Base-by-base conservation (phyloP, 2,797 vertebrate genomes). In the Sandelia bainsii region DNA sequence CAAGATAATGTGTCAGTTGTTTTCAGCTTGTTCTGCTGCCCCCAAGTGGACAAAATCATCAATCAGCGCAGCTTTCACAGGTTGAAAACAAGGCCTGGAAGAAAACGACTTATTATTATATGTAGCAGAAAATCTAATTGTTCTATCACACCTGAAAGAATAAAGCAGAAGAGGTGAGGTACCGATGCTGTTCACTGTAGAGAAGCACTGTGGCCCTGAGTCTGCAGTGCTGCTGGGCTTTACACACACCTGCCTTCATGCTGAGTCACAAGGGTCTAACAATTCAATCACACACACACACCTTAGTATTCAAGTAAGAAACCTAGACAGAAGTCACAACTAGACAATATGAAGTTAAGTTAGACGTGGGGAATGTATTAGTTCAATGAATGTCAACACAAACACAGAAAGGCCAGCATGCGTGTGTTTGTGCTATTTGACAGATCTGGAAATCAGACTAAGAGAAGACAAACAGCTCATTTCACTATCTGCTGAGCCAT, bases 401-500 rank as follows among this genome's bases (percentile, higher is more conserved):
- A 42, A 16, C 11, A 42, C 14, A 14, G 40, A 42, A 42, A 42
- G 13, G n/a, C 17, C 6, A 45, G 22, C 25, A 14, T 27, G 25
- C n/a, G 53, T 61, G 16, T 50, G 37, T 14, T 34, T 8, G 8
- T 20, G 3, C 7, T 6, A 16, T 6, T 14, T 49, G 25, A 39
- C 3, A 44, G 44, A 57, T 56, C 23, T 27, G 9, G 22, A 32
- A 13, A 59, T 44, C 5, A 58, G 25, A 59, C 22, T 5, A 17
- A 37, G 37, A 32, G 0, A 61, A 6, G 11, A 45, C 32, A 46
- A 53, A 39, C 69, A 72, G 29, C 56, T 50, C 5, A 42, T 42
- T 54, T 54, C 42, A 57, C 37, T 22, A 10, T 29, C 27, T 58
- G 62, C 37, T 3, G 29, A 62, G 9, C 57, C 46, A 52, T 57